Percentiles rank a stretch among this genome's conserved stretches.
These are phyloP conservation scores for Melanotus villosus DNA, from an alignment of 2,888 invertebrate species.

Conservation along the genomic window DNA sequence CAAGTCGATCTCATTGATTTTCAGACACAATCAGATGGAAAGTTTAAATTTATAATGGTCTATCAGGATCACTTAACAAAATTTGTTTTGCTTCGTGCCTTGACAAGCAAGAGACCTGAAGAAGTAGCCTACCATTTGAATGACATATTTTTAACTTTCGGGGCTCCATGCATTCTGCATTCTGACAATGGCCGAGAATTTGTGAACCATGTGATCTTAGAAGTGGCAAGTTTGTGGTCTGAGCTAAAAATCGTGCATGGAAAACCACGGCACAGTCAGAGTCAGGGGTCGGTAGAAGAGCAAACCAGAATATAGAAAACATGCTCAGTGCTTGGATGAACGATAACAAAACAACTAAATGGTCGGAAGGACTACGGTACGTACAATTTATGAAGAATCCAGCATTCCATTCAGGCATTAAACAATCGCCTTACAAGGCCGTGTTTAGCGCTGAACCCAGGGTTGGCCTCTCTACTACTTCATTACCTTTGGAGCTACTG, in stretches of 20 bases:
- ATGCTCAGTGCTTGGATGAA: conserved; percentile 53
- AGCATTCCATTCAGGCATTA: too few relatives aligned
- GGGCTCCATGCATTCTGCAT: conserved; percentile 49
- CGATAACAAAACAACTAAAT: conserved; percentile 29
- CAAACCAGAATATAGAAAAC: conserved; percentile 61
- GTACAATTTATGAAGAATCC: background rate
- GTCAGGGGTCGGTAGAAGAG: conserved; percentile 59
- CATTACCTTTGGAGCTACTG: conserved; percentile 1
- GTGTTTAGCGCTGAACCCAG: background rate
- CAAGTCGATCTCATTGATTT: conserved; percentile 31
- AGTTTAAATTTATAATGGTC: conserved; percentile 37
- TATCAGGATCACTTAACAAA: conserved; percentile 45
- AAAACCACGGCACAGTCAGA: conserved; percentile 57
- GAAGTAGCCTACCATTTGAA: conserved; percentile 40
- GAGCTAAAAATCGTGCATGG: conserved; percentile 17
- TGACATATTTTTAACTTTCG: conserved; percentile 48
- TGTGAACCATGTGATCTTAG: conserved; percentile 42
- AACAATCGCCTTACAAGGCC: background rate
- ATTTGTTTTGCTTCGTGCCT: conserved; percentile 38
- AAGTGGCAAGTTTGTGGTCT: conserved; percentile 56
- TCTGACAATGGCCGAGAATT: conserved; percentile 51
- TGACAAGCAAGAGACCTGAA: conserved; percentile 33
- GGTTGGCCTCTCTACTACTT: background rate
- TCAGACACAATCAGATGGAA: conserved; percentile 29
- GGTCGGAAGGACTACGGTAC: conserved; percentile 31